A percentile compares a stretch with the other conserved stretches of the same genome.
Conservation (phyloP, 2,113 vertebrate species). For the Donacobius atricapilla region DNA sequence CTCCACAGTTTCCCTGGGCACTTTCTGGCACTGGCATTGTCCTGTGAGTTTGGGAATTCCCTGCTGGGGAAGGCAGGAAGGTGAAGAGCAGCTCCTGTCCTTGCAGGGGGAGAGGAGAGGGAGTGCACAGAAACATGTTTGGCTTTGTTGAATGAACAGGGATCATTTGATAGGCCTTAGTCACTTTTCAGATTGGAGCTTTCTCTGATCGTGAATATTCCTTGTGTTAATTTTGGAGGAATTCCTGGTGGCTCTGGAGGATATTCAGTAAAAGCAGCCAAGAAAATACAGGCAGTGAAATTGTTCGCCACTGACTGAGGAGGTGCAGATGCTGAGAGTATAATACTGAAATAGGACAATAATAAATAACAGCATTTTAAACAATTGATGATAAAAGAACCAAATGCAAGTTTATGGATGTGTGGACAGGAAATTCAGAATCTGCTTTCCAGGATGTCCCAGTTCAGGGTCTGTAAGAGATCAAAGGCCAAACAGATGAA, state of each 20-base stretch:
- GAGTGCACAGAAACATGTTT: neutral
- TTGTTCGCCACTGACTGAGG: neutral
- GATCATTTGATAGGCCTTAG: neutral
- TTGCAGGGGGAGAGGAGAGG: neutral
- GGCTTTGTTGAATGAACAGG: neutral
- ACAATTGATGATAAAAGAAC: neutral
- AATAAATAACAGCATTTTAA: neutral
- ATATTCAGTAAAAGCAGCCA: neutral
- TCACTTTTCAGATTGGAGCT: neutral
- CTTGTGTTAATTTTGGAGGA: neutral
- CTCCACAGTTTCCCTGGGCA: neutral
- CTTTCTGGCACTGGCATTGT: neutral
- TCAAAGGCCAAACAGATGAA: neutral
- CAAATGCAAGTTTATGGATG: neutral
- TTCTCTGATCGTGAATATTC: neutral
- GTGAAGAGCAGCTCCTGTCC: rapidly evolving
- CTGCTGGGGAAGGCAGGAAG: neutral
- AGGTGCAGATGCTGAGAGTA: neutral
- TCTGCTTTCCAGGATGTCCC: neutral
- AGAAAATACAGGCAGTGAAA: neutral
- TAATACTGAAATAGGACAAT: neutral
- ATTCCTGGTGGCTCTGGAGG: neutral
- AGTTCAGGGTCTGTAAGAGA: neutral
- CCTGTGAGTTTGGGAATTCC: neutral
- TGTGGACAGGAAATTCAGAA: neutral